Conservation (phyloP, 2,888 invertebrate species). For the Leptogaster cylindrica region DNA sequence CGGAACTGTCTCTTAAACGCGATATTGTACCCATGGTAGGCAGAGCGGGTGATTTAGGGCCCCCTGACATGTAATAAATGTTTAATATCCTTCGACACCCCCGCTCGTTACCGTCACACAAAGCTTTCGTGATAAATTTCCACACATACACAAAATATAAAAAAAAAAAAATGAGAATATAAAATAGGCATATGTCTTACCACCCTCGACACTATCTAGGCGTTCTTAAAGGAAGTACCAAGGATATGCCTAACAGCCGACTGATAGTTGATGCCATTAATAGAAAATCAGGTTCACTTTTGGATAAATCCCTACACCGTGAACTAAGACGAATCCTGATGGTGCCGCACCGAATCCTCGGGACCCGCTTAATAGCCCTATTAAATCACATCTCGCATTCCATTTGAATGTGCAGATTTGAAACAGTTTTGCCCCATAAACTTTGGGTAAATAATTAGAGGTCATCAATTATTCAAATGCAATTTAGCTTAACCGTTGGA, state of each 20-base stretch:
- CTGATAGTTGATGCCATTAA: constrained; percentile 50
- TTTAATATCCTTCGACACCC: constrained; percentile 50
- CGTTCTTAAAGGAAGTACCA: background rate
- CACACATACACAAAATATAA: no score
- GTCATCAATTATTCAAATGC: constrained; percentile 52
- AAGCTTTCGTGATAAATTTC: constrained; percentile 27
- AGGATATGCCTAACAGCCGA: constrained; percentile 48
- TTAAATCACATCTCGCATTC: constrained; percentile 52
- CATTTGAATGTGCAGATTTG: constrained; percentile 49
- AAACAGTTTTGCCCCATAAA: constrained; percentile 47
- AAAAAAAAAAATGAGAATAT: no score
- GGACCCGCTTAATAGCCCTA: constrained; percentile 51
- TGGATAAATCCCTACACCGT: constrained; percentile 42
- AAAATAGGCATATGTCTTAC: background rate
- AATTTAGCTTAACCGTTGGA: constrained; percentile 49
- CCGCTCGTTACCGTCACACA: constrained; percentile 48
- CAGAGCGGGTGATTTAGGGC: constrained; percentile 15
- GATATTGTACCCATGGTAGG: constrained; percentile 11
- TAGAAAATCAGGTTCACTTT: constrained; percentile 49
- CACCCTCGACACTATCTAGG: background rate
- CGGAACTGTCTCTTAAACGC: constrained; percentile 19
- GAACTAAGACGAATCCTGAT: constrained; percentile 6
- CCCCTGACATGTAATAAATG: constrained; percentile 50
- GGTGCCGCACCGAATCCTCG: constrained; percentile 43
- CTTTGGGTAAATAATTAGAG: constrained; percentile 51